phyloP scores from a whole-genome alignment of 2,113 vertebrate species.

The Maccullochella peelii region DNA sequence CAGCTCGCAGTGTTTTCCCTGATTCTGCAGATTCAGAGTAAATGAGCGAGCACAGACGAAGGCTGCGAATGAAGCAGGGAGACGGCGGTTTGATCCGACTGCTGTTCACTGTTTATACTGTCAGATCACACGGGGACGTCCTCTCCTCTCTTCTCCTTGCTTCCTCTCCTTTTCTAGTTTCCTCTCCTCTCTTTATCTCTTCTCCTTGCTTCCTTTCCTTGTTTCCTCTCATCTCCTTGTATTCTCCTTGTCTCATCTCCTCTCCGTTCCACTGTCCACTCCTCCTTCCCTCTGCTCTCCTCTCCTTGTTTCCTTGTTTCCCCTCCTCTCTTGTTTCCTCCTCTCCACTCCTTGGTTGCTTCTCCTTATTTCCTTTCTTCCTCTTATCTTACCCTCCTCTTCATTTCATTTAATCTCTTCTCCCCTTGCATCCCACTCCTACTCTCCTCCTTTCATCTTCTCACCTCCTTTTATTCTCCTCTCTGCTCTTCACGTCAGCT shows the following conservation, averaged over 20 bases:
- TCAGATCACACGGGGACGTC: no score
- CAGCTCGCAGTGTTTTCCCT: neutral
- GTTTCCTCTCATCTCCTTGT: neutral
- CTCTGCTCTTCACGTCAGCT: no score
- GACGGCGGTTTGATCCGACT: neutral
- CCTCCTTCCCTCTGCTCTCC: neutral
- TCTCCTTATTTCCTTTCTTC: neutral
- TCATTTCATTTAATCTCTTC: no score
- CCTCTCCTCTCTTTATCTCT: neutral
- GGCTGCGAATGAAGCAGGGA: neutral
- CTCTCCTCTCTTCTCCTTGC: neutral
- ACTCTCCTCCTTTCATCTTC: no score
- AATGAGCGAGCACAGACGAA: neutral
- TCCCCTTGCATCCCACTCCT: no score
- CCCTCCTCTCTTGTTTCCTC: no score
- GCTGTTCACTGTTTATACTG: neutral
- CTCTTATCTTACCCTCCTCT: neutral
- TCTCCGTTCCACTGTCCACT: no score
- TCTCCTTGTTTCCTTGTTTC: neutral
- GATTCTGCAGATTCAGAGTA: constrained; percentile 17
- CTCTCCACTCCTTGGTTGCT: no score
- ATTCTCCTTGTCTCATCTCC: neutral
- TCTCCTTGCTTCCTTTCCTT: neutral
- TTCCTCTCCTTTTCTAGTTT: neutral
- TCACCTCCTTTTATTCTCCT: no score